A percentile compares a stretch with the other conserved stretches of the same genome.
Evolutionary conservation across 2,888 invertebrate genomes (phyloP).

Genomic region (Cenopis cana): DNA sequence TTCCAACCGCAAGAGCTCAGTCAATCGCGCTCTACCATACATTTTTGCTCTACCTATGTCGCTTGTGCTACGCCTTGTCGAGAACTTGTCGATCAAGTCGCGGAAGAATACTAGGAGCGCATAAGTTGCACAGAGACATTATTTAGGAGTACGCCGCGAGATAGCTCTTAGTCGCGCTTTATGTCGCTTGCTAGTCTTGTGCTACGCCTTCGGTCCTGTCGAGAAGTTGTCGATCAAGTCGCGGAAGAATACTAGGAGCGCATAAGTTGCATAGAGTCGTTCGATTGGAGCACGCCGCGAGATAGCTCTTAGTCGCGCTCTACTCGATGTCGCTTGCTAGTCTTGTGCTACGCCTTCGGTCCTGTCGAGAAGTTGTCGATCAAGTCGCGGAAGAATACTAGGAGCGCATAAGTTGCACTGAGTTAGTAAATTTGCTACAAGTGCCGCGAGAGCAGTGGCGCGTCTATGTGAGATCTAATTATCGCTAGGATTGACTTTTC

Average conservation of each 20-base stretch:
- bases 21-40: too few species aligned
- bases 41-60: too few species aligned
- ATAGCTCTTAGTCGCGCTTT: not conserved
- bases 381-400: slow-evolving; percentile 8
- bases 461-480: too few species aligned
- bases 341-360: not conserved
- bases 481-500: too few species aligned
- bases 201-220: not conserved
- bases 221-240: not conserved
- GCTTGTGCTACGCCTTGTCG: not conserved
- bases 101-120: not conserved
- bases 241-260: slow-evolving; percentile 9
- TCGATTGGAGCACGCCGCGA: not conserved
- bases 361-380: not conserved
- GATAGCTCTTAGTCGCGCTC: too few species aligned
- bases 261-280: not conserved
- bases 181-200: not conserved
- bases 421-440: too few species aligned
- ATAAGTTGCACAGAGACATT: not conserved
- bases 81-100: not conserved
- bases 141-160: too few species aligned
- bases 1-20: too few species aligned
- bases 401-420: not conserved
- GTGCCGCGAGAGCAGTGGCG: too few species aligned
- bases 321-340: not conserved